A percentile compares a stretch with the other conserved stretches of the same genome.
Evolutionary conservation across 2,797 vertebrate genomes (phyloP).

Genomic region (Bradypodion pumilum): DNA sequence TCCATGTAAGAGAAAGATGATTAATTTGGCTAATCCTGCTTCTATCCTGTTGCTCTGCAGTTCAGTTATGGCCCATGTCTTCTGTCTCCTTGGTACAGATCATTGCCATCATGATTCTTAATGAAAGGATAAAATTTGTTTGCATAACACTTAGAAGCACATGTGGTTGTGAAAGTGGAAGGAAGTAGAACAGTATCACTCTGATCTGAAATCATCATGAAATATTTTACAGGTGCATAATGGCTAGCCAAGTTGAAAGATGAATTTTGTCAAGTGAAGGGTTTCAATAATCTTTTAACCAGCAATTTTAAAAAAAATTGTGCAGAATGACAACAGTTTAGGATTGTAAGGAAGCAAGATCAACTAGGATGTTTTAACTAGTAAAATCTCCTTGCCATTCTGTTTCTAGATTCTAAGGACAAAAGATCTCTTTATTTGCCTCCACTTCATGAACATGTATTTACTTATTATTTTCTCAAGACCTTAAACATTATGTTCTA

Average conservation of each 20-base stretch:
- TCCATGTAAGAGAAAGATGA: too few relatives aligned
- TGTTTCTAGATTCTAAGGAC: constrained; percentile 46
- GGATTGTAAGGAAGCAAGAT: constrained; percentile 38
- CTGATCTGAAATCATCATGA: neutral
- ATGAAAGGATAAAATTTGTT: neutral
- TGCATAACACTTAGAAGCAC: constrained; percentile 21
- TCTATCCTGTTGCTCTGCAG: neutral
- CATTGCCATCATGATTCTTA: neutral
- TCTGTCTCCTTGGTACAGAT: neutral
- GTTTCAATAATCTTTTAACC: constrained; percentile 50
- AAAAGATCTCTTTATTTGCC: constrained; percentile 45
- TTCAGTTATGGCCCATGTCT: neutral
- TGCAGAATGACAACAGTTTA: constrained; percentile 37
- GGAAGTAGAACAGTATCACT: neutral
- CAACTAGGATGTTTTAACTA: constrained; percentile 44
- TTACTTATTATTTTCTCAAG: neutral
- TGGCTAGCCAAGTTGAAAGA: constrained; percentile 27
- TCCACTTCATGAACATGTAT: constrained; percentile 42
- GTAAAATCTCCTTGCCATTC: constrained; percentile 46
- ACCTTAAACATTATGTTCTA: neutral
- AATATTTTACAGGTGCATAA: neutral
- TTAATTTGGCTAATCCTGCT: neutral
- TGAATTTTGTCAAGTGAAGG: neutral
- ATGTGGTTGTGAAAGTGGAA: neutral
- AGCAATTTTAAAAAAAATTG: constrained; percentile 17